A percentile compares a stretch with the other conserved stretches of the same genome.
Evolutionary conservation across 1,140 invertebrate species (phyloP).

Genomic region (Danaus melanippus): DNA sequence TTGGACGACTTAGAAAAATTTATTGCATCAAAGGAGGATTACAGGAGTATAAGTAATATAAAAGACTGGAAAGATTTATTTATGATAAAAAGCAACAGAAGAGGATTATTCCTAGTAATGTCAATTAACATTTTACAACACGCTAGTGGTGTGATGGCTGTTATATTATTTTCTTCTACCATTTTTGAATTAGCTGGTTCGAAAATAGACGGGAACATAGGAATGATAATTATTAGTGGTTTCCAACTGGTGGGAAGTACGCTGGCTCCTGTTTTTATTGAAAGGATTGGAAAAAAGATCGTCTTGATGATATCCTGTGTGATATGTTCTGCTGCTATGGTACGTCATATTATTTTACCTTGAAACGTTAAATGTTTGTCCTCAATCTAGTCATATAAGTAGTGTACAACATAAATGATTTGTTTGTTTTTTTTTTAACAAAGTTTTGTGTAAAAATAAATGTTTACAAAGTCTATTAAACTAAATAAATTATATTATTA

Average conservation of each 20-base stretch:
- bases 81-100: constrained; percentile 25
- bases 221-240: constrained; percentile 31
- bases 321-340: constrained; percentile 29
- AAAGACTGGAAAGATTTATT: constrained; percentile 29
- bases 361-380: too few species aligned
- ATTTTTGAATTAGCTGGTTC: constrained; percentile 52
- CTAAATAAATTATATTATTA: too few species aligned
- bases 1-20: constrained; percentile 23
- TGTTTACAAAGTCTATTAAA: too few species aligned
- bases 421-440: too few species aligned
- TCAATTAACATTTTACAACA: constrained; percentile 46
- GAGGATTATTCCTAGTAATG: constrained; percentile 25
- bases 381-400: too few species aligned
- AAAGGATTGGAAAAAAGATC: constrained; percentile 66
- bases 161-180: constrained; percentile 70
- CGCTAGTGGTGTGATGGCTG: constrained; percentile 48
- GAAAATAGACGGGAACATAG: constrained; percentile 27
- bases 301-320: constrained; percentile 58
- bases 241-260: constrained; percentile 65
- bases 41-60: constrained; percentile 7
- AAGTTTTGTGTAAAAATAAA: too few species aligned
- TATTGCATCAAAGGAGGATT: constrained; percentile 14
- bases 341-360: constrained; percentile 13
- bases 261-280: constrained; percentile 59
- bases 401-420: too few species aligned